These are phyloP conservation scores for Vidua chalybeata DNA, from an alignment of 2,113 vertebrate species.

Conservation along the genomic window DNA sequence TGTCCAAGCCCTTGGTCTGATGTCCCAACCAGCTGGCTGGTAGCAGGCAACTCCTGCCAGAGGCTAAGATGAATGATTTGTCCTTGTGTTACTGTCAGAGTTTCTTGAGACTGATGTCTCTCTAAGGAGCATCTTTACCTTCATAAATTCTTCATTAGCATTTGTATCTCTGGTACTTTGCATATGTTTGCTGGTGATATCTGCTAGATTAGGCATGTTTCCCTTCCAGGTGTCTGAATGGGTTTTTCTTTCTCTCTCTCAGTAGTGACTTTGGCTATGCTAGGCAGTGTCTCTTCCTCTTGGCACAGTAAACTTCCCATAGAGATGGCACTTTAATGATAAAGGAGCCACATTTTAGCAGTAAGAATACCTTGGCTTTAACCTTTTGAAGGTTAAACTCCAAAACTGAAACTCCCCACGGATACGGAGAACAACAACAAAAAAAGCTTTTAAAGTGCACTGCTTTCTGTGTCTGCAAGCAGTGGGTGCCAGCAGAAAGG, in stretches of 20 bases:
- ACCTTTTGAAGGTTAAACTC: neutral
- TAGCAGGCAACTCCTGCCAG: neutral
- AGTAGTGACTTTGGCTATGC: neutral
- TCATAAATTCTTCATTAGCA: neutral
- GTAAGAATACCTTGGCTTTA: neutral
- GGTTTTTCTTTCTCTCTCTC: neutral
- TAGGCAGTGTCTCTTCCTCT: neutral
- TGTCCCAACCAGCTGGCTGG: rapidly evolving
- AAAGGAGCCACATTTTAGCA: neutral
- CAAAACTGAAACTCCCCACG: neutral
- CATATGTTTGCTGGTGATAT: neutral
- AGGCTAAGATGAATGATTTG: neutral
- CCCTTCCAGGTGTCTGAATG: neutral
- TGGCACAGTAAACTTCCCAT: too few relatives aligned
- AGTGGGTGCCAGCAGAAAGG: slow-evolving; percentile 14
- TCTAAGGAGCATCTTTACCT: neutral
- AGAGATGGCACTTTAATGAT: neutral
- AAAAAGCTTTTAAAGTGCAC: neutral
- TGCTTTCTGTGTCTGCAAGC: neutral
- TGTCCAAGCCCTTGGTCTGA: neutral
- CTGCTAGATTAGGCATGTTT: neutral
- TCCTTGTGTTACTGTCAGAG: neutral
- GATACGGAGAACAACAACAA: neutral
- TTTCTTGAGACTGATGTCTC: neutral
- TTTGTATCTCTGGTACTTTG: neutral